Base-by-base conservation (phyloP, 2,888 invertebrate genomes). In the Branchinecta sandiegonensis region DNA sequence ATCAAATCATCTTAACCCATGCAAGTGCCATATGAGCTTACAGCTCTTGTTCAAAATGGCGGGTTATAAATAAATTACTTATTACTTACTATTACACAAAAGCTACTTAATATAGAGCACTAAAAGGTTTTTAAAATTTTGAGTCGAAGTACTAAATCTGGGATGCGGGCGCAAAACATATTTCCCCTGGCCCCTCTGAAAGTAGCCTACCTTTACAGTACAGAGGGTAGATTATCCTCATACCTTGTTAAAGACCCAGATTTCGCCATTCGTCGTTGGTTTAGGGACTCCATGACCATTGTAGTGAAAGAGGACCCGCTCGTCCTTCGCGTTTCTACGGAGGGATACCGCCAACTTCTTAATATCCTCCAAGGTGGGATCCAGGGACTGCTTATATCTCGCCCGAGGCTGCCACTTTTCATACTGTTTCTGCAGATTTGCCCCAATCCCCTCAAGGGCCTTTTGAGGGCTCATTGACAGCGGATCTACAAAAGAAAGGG, bases 271-370 rank as follows among this genome's bases (percentile, higher is more conserved):
- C 17, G 86, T 83, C 11, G 99, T 99, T 48, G 99, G 99, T 78
- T 89, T 90, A 64, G 99, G 99, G 70, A 99, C 99, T 14, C 99
- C 99, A 78, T 99, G 99, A 0, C 99, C 99, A 79, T 99, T 99
- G 79, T 99, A 99, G 80, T 99, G 99, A 80, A 99, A 99, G 68
- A 99, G 81, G 50, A 99, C 95, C 72, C 99, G 84, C 77, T 99
- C 99, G 75, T 97, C 97, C 80, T 97, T 97, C 7, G 99, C 97
- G 80, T 94, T 96, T 73, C 95, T 83, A 12, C 99, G 83, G 72
- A 99, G 80, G 0, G 95, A 94, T 47, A 89, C 88, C 77, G 97
- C 97, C 37, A 97, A 81, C 78, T 97, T 96, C 78, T 96, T 95
- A 0, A 69, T 69, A 47, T 99, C 97, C 56, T 99, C 99, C 4